Base-by-base conservation (phyloP, 2,797 vertebrate genomes). In the Danio albolineatus region DNA sequence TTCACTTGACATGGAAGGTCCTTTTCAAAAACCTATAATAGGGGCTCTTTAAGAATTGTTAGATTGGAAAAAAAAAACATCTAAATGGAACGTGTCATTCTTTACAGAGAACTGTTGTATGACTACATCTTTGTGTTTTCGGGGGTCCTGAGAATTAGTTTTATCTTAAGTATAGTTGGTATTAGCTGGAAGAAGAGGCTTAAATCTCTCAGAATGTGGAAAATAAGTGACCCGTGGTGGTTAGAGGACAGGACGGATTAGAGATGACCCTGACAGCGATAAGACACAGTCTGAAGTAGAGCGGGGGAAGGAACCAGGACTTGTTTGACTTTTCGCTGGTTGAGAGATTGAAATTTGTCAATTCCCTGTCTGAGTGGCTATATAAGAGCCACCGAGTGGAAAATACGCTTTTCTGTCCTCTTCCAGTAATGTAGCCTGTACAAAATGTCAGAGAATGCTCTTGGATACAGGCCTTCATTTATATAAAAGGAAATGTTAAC, bases 311-410 rank as follows among this genome's bases (percentile, higher is more conserved):
- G 36, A n/a, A 61, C 14, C 7, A 16, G 36, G 36, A n/a, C 39
- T 64, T 64, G 38, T 64, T 64, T 64, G 61, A 19, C 61, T 64
- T 43, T n/a, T 64, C n/a, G n/a, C 39, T 64, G n/a, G 10, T 64
- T 64, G n/a, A 19, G 61, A 64, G 61, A 64, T 19, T 43, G 61
- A 64, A 64, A 43, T n/a, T 43, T 43, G 39, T 41, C 61, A 43
- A 41, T 43, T 64, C 16, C 38, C 16, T 6, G 2, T 64, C 39
- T 4, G 28, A 60, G 28, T 38, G 28, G 12, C 6, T 9, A n/a
- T 61, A 38, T 41, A 16, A 61, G 8, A 62, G 60, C 60, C 41
- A 60, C 9, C 0, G 7, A 43, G 8, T 62, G 60, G 39, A 62
- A 62, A 62, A 43, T 62, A 1, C 5, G 17, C 62, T 17, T 17